Evolutionary conservation across 2,113 vertebrate genomes (phyloP).

Genomic region (Scomber scombrus): DNA sequence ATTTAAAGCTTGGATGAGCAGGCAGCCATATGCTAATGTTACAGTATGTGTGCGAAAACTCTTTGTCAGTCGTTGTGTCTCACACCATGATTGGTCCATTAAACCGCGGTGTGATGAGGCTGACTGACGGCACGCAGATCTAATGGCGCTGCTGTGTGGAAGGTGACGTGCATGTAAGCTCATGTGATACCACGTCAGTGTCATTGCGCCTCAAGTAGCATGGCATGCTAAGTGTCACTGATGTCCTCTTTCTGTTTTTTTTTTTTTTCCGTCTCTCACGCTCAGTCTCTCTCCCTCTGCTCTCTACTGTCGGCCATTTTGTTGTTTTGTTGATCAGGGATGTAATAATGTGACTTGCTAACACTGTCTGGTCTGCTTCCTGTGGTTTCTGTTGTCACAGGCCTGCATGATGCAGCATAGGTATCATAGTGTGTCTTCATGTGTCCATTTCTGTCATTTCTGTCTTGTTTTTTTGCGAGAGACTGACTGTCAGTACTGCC

Average conservation of each 20-base stretch:
- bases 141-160: constrained; percentile 27
- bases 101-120: constrained; percentile 28
- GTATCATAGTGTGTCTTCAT: background rate
- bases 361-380: background rate
- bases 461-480: background rate
- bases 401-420: background rate
- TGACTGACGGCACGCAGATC: constrained; percentile 33
- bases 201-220: constrained; percentile 39
- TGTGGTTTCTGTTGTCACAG: background rate
- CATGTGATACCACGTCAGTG: constrained; percentile 14
- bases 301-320: constrained; percentile 36
- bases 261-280: background rate
- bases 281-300: background rate
- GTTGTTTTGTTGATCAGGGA: constrained; percentile 12
- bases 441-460: background rate
- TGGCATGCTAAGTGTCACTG: constrained; percentile 31
- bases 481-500: background rate
- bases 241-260: background rate
- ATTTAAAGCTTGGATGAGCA: constrained; percentile 50
- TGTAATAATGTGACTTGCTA: constrained; percentile 8
- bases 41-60: constrained; percentile 20
- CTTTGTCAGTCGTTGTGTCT: constrained; percentile 20
- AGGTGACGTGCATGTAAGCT: constrained; percentile 8
- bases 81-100: constrained; percentile 38
- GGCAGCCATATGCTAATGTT: constrained; percentile 13